Evolutionary conservation across 2,797 vertebrate species (phyloP), one percentile per base, ranked within the genome.

Genomic region (Pseudochirops cupreus): DNA sequence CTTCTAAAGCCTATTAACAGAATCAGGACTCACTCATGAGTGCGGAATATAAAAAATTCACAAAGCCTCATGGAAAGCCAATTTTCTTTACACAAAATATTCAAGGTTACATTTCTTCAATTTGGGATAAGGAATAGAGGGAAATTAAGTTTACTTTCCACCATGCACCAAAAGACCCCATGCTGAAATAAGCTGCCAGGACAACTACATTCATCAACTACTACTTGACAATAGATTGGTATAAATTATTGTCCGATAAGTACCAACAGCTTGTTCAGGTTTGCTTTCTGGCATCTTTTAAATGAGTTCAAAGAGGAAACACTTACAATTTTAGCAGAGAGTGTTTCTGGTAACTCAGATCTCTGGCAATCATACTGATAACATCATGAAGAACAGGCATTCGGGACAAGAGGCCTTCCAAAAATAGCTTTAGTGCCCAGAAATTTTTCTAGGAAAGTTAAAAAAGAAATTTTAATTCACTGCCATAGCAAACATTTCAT

Each of bases 341-440:
- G 7, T 0, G 53, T 5, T 98, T 97, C 93, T 97, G 96, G 24
- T 6, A 5, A 1, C 16, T 67, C 52, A 98, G 92, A 2, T 98
- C 98, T 53, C 53, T 92, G 56, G 96, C 0, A 0, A 98, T 92
- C 89, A 97, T 39, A 50, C 18, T 58, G n/a, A 97, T 94, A 28
- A 95, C 91, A 29, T 92, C 92, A 28, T 56, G 91, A 24, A 98
- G 95, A 89, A 97, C 0, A 0, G 91, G 52, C 4, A 97, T 96
- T 39, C 97, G 62, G 1, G 62, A 94, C 54, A n/a, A 94, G 18
- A 98, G 96, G 0, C 97, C 97, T 1, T 98, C 96, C 31, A 98
- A 2, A 24, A 98, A 67, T 14, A 98, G 95, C 55, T 92, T 97
- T 97, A 98, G 94, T 50, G 97, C 98, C 98, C 98, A 98, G 6